These are phyloP conservation scores for Heterotis niloticus DNA, from an alignment of 2,113 vertebrate genomes.

Conservation along the genomic window DNA sequence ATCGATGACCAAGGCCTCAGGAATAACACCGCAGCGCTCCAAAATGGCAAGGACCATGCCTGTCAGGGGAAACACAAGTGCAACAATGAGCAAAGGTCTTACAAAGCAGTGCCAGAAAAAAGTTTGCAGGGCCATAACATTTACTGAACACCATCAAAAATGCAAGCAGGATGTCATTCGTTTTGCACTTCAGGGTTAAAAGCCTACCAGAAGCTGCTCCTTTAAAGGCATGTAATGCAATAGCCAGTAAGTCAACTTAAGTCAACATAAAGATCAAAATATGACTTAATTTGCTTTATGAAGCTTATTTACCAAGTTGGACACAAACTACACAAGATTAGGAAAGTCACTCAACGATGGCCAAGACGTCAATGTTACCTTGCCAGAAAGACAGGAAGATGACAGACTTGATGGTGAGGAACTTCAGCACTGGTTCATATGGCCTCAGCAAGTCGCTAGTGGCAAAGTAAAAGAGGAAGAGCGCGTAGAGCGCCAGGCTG, in stretches of 20 bases:
- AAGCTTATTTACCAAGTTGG: no score
- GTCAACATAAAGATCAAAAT: no score
- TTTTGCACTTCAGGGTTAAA: no score
- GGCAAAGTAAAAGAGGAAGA: conserved; percentile 91
- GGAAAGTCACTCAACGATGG: no score
- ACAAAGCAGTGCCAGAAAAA: background rate
- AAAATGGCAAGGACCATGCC: conserved; percentile 86
- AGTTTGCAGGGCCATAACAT: no score
- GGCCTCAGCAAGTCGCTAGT: conserved; percentile 87
- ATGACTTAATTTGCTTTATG: no score
- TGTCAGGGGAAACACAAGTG: conserved; percentile 38
- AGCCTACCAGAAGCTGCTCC: no score
- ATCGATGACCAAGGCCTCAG: conserved; percentile 75
- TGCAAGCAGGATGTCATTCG: no score
- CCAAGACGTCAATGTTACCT: conserved; percentile 59
- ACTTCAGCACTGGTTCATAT: conserved; percentile 86
- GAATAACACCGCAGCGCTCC: conserved; percentile 84
- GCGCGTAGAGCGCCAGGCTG: conserved; percentile 85
- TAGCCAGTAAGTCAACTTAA: no score
- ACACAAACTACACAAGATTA: no score
- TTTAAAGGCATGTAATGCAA: no score
- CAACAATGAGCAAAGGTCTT: background rate
- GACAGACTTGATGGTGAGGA: conserved; percentile 93
- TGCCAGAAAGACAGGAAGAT: conserved; percentile 98
- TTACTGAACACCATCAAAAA: no score